Conservation (phyloP, 2,888 invertebrate genomes). For the Bombylius discolor region DNA sequence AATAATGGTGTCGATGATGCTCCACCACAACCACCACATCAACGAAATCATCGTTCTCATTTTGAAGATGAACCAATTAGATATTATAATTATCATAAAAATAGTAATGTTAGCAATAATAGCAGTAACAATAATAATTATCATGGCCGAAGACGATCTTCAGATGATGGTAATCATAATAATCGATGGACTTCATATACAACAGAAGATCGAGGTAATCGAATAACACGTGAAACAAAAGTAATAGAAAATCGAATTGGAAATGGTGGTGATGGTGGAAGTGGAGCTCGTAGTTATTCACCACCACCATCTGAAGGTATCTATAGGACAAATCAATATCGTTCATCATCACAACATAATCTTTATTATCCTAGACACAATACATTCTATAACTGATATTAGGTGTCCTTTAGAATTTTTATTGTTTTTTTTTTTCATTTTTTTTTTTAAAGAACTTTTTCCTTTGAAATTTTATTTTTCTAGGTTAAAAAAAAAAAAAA, state of each 20-base stretch:
- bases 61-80: constrained; percentile 13
- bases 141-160: constrained; percentile 30
- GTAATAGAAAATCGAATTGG: background rate
- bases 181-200: constrained; percentile 20
- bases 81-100: background rate
- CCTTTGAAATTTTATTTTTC: no score
- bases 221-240: no score
- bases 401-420: background rate
- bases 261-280: background rate
- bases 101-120: background rate
- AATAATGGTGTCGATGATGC: background rate
- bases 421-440: no score
- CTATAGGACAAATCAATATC: constrained; percentile 37
- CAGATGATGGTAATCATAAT: constrained; percentile 31
- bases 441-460: no score
- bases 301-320: constrained; percentile 24
- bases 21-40: background rate
- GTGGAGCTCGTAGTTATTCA: background rate
- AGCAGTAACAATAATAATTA: background rate
- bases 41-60: constrained; percentile 13
- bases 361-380: constrained; percentile 39
- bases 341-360: constrained; percentile 53
- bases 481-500: no score
- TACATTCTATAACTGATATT: constrained; percentile 33
- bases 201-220: constrained; percentile 6